Conservation (phyloP, 2,888 invertebrate genomes). For the Rhamnusium bicolor region DNA sequence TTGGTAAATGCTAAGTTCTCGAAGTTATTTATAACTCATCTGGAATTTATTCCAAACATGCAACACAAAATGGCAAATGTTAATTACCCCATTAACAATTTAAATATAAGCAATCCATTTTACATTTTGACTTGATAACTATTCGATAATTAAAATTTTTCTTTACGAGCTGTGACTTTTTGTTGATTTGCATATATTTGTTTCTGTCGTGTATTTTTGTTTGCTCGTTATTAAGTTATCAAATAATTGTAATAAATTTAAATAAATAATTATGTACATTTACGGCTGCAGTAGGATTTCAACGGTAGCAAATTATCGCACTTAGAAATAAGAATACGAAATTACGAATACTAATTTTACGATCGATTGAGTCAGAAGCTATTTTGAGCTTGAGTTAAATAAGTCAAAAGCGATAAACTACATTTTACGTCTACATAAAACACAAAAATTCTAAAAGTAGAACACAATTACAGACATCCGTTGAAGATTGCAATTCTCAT, state of each 20-base stretch:
- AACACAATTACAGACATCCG: not conserved
- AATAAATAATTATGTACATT: conserved; percentile 2
- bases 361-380: too few relatives aligned
- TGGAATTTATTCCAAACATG: conserved; percentile 58
- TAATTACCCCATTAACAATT: conserved; percentile 60
- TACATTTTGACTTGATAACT: conserved; percentile 53
- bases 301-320: not conserved
- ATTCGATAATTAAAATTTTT: conserved; percentile 49
- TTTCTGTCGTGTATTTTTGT: conserved; percentile 1
- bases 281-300: not conserved
- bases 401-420: not conserved
- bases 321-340: not conserved
- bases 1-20: conserved; percentile 47
- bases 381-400: too few relatives aligned
- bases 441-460: not conserved
- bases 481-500: not conserved
- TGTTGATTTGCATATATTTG: conserved; percentile 36
- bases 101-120: conserved; percentile 58
- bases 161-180: conserved; percentile 24
- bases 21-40: conserved; percentile 54
- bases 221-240: conserved; percentile 1
- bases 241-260: conserved; percentile 15
- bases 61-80: conserved; percentile 57
- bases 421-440: not conserved
- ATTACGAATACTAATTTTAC: too few relatives aligned